A percentile compares a stretch with the other conserved stretches of the same genome.
These are phyloP conservation scores for Pseudachorutes palmiensis DNA, from an alignment of 1,140 invertebrate species.

Conservation along the genomic window DNA sequence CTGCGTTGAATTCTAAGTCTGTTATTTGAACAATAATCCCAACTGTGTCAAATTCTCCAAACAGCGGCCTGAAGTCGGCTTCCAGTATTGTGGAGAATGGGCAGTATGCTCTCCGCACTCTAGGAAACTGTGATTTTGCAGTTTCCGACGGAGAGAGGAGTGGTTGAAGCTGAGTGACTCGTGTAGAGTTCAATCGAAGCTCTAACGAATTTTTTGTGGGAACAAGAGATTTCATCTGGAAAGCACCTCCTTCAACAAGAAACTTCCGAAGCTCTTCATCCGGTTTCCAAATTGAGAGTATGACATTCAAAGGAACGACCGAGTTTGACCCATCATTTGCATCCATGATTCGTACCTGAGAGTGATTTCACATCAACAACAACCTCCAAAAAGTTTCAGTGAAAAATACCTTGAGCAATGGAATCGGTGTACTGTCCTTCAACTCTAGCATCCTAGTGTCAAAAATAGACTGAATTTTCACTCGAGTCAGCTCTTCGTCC, in stretches of 20 bases:
- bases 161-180: not conserved
- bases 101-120: not conserved
- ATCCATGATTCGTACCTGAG: not conserved
- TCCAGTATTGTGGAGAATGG: not conserved
- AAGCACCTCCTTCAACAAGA: not conserved
- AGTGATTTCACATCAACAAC: not conserved
- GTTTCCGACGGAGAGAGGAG: not conserved
- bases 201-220: not conserved
- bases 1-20: not conserved
- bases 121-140: not conserved
- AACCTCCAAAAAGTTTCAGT: not conserved
- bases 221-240: not conserved
- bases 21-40: slow-evolving; percentile 5
- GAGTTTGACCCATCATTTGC: not conserved
- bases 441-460: not conserved
- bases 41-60: slow-evolving; percentile 8
- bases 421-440: not conserved
- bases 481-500: not conserved
- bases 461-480: not conserved
- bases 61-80: not conserved
- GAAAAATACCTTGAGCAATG: not conserved
- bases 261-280: not conserved
- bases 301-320: not conserved
- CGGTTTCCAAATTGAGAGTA: slow-evolving; percentile 5
- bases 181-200: not conserved